phyloP scores from a whole-genome alignment of 2,888 invertebrate genomes.

The Venustoraphidia nigricollis region DNA sequence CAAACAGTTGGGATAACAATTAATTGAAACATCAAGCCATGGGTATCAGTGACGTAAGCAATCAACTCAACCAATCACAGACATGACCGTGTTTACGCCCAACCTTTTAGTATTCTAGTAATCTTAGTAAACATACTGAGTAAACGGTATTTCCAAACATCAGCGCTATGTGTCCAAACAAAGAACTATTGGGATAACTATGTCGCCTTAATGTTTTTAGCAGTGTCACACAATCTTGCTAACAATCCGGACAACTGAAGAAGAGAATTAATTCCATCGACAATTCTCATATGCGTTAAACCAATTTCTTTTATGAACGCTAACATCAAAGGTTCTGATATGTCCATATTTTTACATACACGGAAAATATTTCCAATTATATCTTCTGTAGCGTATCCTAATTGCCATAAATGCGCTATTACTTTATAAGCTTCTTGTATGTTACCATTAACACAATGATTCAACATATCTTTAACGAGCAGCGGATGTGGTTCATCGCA shows the following conservation, averaged over 20 bases:
- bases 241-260: constrained; percentile 84
- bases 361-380: constrained; percentile 90
- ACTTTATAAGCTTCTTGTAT: constrained; percentile 73
- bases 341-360: constrained; percentile 74
- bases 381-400: constrained; percentile 95
- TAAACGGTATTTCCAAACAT: too few species aligned
- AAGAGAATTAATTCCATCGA: constrained; percentile 74
- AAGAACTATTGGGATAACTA: too few species aligned
- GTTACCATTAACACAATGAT: constrained; percentile 63
- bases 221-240: constrained; percentile 55
- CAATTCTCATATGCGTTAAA: constrained; percentile 74
- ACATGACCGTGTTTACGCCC: too few species aligned
- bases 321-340: constrained; percentile 68
- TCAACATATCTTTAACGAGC: constrained; percentile 80
- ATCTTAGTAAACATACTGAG: too few species aligned
- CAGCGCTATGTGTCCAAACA: too few species aligned
- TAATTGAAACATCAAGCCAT: too few species aligned
- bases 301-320: constrained; percentile 88
- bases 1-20: too few species aligned
- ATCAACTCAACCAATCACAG: too few species aligned
- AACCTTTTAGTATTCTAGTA: too few species aligned
- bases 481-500: constrained; percentile 99
- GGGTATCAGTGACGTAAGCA: too few species aligned
- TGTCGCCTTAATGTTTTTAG: too few species aligned
- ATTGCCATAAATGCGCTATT: constrained; percentile 74